Evolutionary conservation across 2,888 invertebrate genomes (phyloP).

Genomic region (Entomobrya proxima): DNA sequence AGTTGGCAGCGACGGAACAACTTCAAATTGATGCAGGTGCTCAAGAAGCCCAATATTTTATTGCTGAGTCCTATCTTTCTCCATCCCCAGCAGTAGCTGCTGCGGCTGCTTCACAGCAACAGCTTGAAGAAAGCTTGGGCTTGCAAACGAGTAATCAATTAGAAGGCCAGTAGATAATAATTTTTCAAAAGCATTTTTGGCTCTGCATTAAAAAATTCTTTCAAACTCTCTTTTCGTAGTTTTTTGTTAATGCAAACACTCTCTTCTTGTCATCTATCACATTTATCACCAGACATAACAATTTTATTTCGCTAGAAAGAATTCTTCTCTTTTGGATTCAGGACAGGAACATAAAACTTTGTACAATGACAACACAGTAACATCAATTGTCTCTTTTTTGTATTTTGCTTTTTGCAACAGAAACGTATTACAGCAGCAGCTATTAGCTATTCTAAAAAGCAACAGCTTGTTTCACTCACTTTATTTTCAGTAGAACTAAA

Average conservation of each 20-base stretch:
- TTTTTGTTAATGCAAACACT: conserved; percentile 11
- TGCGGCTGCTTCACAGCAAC: conserved; percentile 61
- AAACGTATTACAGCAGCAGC: background rate
- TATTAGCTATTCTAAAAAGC: too few relatives aligned
- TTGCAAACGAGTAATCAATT: conserved; percentile 71
- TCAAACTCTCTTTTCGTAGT: background rate
- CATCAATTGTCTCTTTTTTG: background rate
- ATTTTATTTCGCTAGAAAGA: conserved; percentile 5
- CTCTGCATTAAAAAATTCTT: conserved; percentile 14
- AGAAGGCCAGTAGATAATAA: conserved; percentile 72
- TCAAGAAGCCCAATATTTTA: conserved; percentile 54
- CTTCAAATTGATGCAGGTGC: conserved; percentile 57
- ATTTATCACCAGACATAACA: conserved; percentile 30
- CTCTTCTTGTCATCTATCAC: conserved; percentile 4
- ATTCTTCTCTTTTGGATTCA: too few relatives aligned
- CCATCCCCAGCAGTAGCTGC: conserved; percentile 56
- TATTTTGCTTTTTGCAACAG: background rate
- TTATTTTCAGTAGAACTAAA: background rate
- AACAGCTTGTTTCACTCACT: background rate
- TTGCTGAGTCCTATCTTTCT: conserved; percentile 52
- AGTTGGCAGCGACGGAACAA: conserved; percentile 20
- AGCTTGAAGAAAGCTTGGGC: conserved; percentile 69
- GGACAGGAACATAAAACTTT: conserved; percentile 10
- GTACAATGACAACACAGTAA: background rate
- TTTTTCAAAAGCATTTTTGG: conserved; percentile 49